These are phyloP conservation scores for Rhinoraja longicauda DNA, from an alignment of 2,797 vertebrate species.

Conservation along the genomic window DNA sequence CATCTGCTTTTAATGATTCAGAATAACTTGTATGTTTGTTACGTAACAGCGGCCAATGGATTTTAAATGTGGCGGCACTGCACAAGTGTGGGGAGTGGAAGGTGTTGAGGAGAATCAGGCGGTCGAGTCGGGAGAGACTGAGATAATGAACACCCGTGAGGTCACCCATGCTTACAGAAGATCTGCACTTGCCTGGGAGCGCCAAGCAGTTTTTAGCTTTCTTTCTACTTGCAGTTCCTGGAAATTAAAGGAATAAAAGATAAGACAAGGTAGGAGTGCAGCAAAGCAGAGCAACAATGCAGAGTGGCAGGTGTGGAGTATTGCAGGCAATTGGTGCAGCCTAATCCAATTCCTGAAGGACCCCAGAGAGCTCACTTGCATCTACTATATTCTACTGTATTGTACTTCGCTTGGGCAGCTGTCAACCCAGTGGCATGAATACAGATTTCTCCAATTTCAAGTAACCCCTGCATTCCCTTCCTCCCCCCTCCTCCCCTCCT, in stretches of 20 bases:
- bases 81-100: no score
- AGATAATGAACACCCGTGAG: background rate
- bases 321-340: background rate
- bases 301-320: no score
- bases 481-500: no score
- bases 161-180: background rate
- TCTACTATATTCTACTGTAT: no score
- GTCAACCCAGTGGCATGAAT: no score
- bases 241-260: conserved; percentile 13
- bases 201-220: background rate
- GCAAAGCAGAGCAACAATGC: background rate
- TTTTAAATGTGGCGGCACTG: background rate
- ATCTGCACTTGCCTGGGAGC: conserved; percentile 10
- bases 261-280: background rate
- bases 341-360: background rate
- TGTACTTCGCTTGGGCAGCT: no score
- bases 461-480: no score
- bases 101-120: background rate
- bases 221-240: background rate
- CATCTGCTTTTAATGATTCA: background rate
- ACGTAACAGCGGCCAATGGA: background rate
- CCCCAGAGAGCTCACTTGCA: no score
- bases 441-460: no score
- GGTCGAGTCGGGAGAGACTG: background rate
- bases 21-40: background rate